These are phyloP conservation scores for Passer montanus DNA, from an alignment of 2,113 vertebrate genomes.

Conservation along the genomic window DNA sequence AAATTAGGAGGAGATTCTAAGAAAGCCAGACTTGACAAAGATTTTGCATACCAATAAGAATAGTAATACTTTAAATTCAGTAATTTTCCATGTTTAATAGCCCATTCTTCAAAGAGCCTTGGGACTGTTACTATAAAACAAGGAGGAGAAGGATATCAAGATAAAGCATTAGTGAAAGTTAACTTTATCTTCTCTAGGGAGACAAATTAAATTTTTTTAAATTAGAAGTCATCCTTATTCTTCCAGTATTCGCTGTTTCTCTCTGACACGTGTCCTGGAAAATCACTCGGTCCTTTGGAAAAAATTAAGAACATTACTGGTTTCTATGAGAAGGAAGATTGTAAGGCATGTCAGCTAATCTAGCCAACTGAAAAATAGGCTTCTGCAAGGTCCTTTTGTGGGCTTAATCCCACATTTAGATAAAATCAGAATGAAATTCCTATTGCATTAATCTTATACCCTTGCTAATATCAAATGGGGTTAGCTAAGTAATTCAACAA, in stretches of 20 bases:
- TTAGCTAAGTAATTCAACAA: conserved; percentile 3
- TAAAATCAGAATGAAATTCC: conserved; percentile 37
- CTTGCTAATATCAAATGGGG: neutral
- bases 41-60: neutral
- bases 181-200: neutral
- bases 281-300: neutral
- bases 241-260: neutral
- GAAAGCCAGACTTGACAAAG: neutral
- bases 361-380: neutral
- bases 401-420: neutral
- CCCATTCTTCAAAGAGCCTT: neutral
- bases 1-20: neutral
- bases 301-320: neutral
- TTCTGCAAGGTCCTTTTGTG: neutral
- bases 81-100: neutral
- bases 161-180: neutral
- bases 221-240: neutral
- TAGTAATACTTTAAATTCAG: neutral
- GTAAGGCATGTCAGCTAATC: neutral
- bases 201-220: neutral
- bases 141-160: neutral
- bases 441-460: neutral
- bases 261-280: neutral
- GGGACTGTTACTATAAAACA: neutral
- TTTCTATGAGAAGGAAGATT: neutral